A percentile compares a stretch with the other conserved stretches of the same genome.
Evolutionary conservation across 2,113 vertebrate species (phyloP).

Genomic region (Archocentrus centrarchus): DNA sequence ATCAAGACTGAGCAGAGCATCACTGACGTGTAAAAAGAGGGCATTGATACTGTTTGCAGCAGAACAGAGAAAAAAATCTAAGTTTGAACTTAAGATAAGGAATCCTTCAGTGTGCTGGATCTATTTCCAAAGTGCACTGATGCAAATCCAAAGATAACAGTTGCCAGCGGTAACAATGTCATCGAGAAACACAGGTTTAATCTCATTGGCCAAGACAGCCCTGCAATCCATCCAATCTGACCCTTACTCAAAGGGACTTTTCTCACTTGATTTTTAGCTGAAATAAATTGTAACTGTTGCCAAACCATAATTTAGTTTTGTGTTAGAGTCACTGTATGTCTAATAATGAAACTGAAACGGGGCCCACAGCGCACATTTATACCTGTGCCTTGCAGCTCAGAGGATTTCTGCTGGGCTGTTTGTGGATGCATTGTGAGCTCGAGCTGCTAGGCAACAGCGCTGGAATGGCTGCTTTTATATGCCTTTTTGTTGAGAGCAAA

Average conservation of each 20-base stretch:
- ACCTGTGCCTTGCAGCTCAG: constrained; percentile 32
- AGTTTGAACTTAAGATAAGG: no score
- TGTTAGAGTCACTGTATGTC: neutral
- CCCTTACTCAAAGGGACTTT: neutral
- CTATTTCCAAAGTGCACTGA: neutral
- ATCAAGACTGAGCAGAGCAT: no score
- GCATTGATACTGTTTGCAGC: no score
- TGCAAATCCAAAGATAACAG: neutral
- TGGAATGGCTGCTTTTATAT: neutral
- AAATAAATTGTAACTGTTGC: neutral
- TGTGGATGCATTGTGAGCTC: constrained; percentile 5
- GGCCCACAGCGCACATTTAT: constrained; percentile 21
- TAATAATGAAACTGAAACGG: constrained; percentile 9
- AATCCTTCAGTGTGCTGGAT: no score
- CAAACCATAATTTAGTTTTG: neutral
- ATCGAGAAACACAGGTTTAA: neutral
- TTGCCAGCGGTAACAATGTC: neutral
- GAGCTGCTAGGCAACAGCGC: constrained; percentile 41
- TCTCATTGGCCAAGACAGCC: neutral
- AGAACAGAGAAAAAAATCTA: no score
- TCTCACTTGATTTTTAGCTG: neutral
- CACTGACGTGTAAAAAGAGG: no score
- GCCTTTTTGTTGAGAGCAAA: neutral
- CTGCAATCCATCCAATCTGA: neutral
- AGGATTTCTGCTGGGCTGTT: constrained; percentile 23